Conservation (phyloP, 2,113 vertebrate genomes). For the Sarotherodon lohbergeri region DNA sequence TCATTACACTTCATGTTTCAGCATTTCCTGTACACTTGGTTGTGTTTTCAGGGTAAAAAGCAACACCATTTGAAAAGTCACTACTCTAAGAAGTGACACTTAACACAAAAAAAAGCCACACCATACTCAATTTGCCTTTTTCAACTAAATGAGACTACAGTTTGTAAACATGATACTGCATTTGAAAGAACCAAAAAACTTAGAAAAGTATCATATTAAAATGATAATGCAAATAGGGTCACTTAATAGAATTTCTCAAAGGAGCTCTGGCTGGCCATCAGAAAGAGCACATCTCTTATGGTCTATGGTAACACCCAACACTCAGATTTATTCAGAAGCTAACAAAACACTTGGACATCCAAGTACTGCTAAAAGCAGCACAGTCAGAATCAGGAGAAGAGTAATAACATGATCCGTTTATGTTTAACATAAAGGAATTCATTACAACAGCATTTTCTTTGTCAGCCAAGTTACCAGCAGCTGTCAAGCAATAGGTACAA, state of each 20-base stretch:
- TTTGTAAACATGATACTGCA: neutral
- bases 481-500: neutral
- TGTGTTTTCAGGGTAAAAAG: neutral
- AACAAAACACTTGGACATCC: neutral
- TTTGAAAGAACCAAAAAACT: neutral
- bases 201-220: neutral
- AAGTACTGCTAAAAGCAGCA: neutral
- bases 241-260: neutral
- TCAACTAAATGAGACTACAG: neutral
- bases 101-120: neutral
- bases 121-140: neutral
- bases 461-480: conserved; percentile 19
- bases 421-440: conserved; percentile 16
- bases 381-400: neutral
- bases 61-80: neutral
- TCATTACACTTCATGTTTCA: neutral
- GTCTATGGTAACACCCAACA: neutral
- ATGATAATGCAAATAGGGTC: neutral
- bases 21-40: neutral
- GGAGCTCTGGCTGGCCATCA: accelerated
- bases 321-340: neutral
- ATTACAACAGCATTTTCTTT: conserved; percentile 39
- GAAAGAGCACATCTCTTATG: neutral
- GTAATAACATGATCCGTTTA: neutral
- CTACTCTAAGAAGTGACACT: neutral